Conservation (phyloP, 2,888 invertebrate species). For the Bellardia bayeri region DNA sequence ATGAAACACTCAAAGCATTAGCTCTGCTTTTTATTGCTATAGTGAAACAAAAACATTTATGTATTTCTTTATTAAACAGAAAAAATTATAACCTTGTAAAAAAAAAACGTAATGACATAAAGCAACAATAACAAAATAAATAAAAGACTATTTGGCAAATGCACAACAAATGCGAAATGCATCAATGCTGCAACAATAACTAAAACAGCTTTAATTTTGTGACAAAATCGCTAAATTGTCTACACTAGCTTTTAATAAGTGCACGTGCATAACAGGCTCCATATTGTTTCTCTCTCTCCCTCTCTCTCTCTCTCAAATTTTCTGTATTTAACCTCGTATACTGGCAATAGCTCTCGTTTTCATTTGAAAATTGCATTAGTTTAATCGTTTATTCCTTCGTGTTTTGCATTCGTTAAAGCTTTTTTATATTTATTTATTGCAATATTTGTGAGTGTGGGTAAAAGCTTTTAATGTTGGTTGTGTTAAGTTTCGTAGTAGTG, state of each 20-base stretch:
- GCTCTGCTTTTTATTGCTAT: not conserved
- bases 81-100: conserved; percentile 54
- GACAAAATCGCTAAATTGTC: conserved; percentile 14
- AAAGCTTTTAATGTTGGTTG: not conserved
- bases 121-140: not conserved
- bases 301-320: not conserved
- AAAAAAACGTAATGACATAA: conserved; percentile 41
- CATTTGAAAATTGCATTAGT: not conserved
- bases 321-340: not conserved
- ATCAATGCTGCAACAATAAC: no score
- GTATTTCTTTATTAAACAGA: conserved; percentile 61
- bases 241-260: conserved; percentile 10
- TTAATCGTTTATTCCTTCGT: not conserved
- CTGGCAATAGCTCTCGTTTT: not conserved
- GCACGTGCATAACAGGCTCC: conserved; percentile 43
- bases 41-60: conserved; percentile 65
- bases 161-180: not conserved
- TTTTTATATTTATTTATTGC: conserved; percentile 8
- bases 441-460: not conserved
- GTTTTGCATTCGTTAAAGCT: conserved; percentile 35
- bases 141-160: not conserved
- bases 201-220: not conserved
- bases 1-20: not conserved
- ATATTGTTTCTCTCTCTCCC: not conserved
- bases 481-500: not conserved